A percentile compares a stretch with the other conserved stretches of the same genome.
Conservation (phyloP, 1,140 invertebrate genomes). For the Drosophila seguyi region DNA sequence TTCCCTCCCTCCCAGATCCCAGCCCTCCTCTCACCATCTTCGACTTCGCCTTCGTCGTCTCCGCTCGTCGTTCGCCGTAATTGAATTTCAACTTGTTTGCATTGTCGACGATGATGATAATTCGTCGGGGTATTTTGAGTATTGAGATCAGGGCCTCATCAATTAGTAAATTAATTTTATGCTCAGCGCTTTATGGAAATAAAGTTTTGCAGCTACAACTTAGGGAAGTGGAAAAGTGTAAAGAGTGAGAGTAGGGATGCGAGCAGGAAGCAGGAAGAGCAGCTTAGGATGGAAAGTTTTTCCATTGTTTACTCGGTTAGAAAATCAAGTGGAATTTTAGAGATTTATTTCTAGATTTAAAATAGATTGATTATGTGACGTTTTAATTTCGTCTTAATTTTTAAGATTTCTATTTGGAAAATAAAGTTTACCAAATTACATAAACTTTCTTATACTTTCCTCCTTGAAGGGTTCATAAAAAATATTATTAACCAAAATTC, state of each 20-base stretch:
- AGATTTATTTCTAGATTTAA: constrained; percentile 5
- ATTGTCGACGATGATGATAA: constrained; percentile 82
- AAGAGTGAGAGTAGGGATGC: not conserved
- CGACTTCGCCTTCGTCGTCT: constrained; percentile 30
- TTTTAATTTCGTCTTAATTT: too few relatives aligned
- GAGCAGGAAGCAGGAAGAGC: not conserved
- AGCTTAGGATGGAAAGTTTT: constrained; percentile 9
- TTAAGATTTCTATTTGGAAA: not conserved
- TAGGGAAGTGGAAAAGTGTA: constrained; percentile 19
- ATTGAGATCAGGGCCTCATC: constrained; percentile 85
- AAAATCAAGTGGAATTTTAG: constrained; percentile 7
- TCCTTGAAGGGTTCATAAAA: not conserved
- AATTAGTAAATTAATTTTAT: constrained; percentile 85
- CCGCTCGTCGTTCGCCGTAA: constrained; percentile 64
- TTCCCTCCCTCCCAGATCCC: not conserved
- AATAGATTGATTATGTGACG: too few relatives aligned
- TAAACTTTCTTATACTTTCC: too few relatives aligned
- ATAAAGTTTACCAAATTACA: too few relatives aligned
- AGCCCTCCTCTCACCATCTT: constrained; percentile 11
- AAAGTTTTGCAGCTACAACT: constrained; percentile 35
- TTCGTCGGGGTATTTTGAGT: constrained; percentile 85
- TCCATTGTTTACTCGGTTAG: constrained; percentile 22
- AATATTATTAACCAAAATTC: not conserved
- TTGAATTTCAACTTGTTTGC: constrained; percentile 85
- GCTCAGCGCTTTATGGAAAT: constrained; percentile 72